Conservation (phyloP, 2,888 invertebrate species). For the Gisinianus flammeolus region DNA sequence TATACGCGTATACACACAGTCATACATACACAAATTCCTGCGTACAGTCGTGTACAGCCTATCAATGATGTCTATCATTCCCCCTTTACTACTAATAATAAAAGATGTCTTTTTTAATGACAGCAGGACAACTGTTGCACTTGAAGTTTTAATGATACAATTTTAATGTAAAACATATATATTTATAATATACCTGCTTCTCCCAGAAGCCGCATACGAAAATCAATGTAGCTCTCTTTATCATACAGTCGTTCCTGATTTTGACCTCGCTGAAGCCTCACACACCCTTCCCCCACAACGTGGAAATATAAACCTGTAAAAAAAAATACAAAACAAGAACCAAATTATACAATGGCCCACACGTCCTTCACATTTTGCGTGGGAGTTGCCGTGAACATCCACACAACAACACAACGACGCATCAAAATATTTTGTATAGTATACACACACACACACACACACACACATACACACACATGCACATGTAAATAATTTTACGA, state of each 20-base stretch:
- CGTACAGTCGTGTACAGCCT: no score
- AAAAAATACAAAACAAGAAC: slow-evolving; percentile 56
- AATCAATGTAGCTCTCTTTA: slow-evolving; percentile 93
- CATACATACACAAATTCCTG: background rate
- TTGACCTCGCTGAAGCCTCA: slow-evolving; percentile 79
- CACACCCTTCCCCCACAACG: slow-evolving; percentile 92
- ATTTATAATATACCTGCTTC: slow-evolving; percentile 74
- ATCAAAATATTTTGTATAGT: no score
- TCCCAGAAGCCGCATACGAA: slow-evolving; percentile 88
- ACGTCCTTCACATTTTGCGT: background rate
- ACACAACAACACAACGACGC: no score
- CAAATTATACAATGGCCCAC: slow-evolving; percentile 3
- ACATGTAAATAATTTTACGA: no score
- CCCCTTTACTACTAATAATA: no score
- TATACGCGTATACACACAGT: background rate
- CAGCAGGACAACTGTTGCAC: no score
- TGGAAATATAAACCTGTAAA: slow-evolving; percentile 84
- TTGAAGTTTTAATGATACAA: no score
- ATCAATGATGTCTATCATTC: no score
- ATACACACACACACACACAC: no score
- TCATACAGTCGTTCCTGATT: slow-evolving; percentile 81
- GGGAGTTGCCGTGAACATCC: background rate
- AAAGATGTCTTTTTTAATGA: no score
- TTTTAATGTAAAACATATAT: background rate
- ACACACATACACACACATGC: no score